Conservation (phyloP, 30 jellyfish, hydroid and myxozoan species). For the Aurelia coerulea region DNA sequence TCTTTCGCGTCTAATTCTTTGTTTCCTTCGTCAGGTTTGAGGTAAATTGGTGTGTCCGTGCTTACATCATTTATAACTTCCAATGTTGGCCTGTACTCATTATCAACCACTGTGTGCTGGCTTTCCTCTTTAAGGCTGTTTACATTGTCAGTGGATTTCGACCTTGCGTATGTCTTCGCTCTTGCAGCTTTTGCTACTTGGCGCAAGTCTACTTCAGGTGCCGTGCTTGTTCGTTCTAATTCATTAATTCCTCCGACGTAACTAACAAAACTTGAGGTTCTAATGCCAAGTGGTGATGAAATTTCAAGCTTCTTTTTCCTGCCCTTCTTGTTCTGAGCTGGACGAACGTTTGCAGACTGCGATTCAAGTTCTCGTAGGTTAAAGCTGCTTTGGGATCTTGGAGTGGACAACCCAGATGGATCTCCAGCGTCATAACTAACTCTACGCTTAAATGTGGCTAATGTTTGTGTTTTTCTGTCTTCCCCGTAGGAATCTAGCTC, state of each 20-base stretch:
- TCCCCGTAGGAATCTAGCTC: constrained; percentile 55
- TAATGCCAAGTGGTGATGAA: constrained; percentile 68
- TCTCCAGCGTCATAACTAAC: constrained; percentile 53
- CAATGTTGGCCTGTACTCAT: constrained; percentile 22
- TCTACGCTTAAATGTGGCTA: constrained; percentile 46
- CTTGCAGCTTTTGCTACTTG: constrained; percentile 51
- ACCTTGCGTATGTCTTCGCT: constrained; percentile 6
- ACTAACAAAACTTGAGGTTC: constrained; percentile 72
- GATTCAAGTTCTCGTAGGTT: constrained; percentile 63
- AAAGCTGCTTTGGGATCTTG: constrained; percentile 75
- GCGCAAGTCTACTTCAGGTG: constrained; percentile 61
- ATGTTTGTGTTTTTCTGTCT: constrained; percentile 44
- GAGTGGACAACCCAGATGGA: constrained; percentile 27
- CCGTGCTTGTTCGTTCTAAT: constrained; percentile 64
- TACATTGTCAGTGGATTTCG: constrained; percentile 26
- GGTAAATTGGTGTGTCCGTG: constrained; percentile 16
- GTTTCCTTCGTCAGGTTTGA: neutral
- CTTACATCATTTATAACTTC: constrained; percentile 54
- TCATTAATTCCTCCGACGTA: constrained; percentile 74
- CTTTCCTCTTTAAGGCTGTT: neutral
- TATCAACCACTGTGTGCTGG: neutral
- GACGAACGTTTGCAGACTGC: constrained; percentile 30
- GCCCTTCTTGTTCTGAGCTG: constrained; percentile 40
- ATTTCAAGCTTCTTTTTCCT: constrained; percentile 70
- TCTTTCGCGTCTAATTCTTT: neutral